Evolutionary conservation across 2,113 vertebrate species (phyloP), one percentile per base, ranked within the genome.

Genomic region (Larimichthys polyactis): DNA sequence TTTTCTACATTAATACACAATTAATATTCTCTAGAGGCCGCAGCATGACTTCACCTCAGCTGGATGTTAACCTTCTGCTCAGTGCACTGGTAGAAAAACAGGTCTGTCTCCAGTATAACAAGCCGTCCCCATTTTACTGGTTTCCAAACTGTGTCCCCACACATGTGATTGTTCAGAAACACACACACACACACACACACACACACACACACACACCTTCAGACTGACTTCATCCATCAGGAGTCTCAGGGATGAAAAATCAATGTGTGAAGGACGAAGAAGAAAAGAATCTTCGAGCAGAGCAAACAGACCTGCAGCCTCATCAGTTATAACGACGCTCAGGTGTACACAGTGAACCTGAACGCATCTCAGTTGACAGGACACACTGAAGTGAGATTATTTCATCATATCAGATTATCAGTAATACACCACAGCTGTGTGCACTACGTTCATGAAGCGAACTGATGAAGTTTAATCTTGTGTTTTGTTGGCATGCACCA

Each of bases 211-310:
- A 55, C 36, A 57, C 62, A 20, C 60, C 20, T 44, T 10, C 36
- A 48, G 64, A 70, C 24, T 2, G 55, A 64, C 72, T 74, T 59
- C 57, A 69, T 81, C 66, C 15, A 63, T 75, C 71, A 69, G 65
- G 49, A 9, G 60, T 15, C 0, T 59, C 62, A 40, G 24, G 19
- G 15, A 20, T 14, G 57, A 55, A 70, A 82, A 75, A 75, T 75
- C 72, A 82, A 57, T 75, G 65, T 27, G 16, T 69, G 65, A 75
- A 82, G 72, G 72, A 82, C 65, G 71, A 63, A 69, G 79, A 75
- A 54, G 71, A 75, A 69, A 60, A 24, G 24, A 24, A 24, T 24
- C 24, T 24, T 24, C 24, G 24, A 24, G 24, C 24, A 24, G 24
- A 24, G 24, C 10, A 48, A 72, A 40, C 29, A 71, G 32, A 57